Percentiles rank a stretch among this genome's conserved stretches.
These are phyloP conservation scores for Gymnosoma rotundatum DNA, from an alignment of 2,888 invertebrate genomes.

Conservation along the genomic window DNA sequence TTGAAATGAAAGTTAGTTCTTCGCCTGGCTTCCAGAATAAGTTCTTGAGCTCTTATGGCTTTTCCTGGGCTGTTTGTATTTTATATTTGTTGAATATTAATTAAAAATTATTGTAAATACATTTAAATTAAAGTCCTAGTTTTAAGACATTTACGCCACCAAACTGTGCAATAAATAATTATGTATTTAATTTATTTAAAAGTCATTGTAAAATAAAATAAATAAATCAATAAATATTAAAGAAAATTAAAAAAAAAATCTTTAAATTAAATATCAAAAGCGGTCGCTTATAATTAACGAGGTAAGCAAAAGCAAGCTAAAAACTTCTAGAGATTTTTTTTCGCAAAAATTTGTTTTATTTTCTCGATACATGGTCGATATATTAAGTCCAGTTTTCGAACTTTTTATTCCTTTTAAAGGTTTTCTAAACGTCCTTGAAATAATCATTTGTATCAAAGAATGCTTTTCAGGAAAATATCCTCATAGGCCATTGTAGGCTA, in stretches of 20 bases:
- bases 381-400: no score
- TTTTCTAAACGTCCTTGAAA: no score
- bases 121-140: neutral
- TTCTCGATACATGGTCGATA: no score
- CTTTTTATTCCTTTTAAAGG: no score
- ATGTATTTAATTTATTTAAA: conserved; percentile 21
- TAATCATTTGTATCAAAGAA: no score
- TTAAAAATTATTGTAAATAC: conserved; percentile 50
- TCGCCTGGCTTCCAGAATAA: neutral
- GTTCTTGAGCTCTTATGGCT: neutral
- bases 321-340: neutral
- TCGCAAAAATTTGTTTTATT: no score
- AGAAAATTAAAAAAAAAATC: neutral
- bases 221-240: conserved; percentile 1
- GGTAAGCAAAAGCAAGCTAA: no score
- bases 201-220: conserved; percentile 37
- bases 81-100: conserved; percentile 56
- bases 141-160: conserved; percentile 24
- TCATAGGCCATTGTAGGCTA: no score
- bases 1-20: neutral
- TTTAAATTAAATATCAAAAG: neutral
- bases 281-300: no score
- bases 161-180: conserved; percentile 38
- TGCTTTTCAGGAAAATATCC: no score
- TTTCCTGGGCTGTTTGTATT: conserved; percentile 1